Percentiles rank a stretch among this genome's conserved stretches.
Evolutionary conservation across 2,113 vertebrate species (phyloP).

Genomic region (Rhodinocichla rosea): DNA sequence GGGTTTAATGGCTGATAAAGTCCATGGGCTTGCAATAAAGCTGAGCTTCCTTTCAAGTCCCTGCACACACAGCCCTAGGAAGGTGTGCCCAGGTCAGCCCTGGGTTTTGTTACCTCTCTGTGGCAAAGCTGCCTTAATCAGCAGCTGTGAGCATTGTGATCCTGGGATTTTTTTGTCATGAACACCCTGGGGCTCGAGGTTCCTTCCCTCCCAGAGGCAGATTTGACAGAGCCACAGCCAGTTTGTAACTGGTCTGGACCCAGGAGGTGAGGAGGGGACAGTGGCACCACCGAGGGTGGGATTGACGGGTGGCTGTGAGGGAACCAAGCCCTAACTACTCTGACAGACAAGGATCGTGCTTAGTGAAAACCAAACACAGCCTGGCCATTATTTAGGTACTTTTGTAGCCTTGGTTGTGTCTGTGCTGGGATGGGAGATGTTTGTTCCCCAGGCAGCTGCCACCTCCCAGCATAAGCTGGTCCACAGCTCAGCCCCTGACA

Average conservation of each 20-base stretch:
- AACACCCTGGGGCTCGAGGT: fast-evolving
- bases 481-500: not conserved
- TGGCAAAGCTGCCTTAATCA: not conserved
- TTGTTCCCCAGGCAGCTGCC: not conserved
- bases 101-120: not conserved
- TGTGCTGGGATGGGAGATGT: not conserved
- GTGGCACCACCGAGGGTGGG: not conserved
- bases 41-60: not conserved
- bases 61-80: not conserved
- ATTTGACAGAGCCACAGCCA: not conserved
- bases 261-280: not conserved
- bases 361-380: not conserved
- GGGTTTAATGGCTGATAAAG: not conserved
- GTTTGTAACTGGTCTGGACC: not conserved
- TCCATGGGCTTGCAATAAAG: not conserved
- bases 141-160: not conserved
- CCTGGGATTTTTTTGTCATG: fast-evolving
- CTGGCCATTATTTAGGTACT: not conserved
- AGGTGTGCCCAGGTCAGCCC: not conserved
- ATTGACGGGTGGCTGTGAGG: fast-evolving
- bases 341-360: fast-evolving
- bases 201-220: not conserved
- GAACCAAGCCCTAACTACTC: not conserved
- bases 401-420: not conserved
- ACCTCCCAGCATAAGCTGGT: not conserved